Base-by-base conservation (phyloP, 2,113 vertebrate species). In the Sakesphorus luctuosus region DNA sequence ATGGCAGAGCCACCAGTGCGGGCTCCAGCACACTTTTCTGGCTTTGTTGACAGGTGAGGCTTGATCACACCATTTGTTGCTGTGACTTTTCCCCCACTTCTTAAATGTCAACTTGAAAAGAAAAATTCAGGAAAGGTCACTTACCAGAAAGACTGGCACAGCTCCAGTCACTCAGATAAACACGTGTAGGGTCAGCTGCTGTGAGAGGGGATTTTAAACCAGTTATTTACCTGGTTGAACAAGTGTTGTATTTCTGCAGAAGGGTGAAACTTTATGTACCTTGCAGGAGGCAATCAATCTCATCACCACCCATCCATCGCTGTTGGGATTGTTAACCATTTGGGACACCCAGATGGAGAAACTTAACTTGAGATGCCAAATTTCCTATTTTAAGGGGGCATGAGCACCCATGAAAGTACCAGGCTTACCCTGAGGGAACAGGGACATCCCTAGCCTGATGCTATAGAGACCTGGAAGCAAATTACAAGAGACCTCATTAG, bases 21-120 rank as follows among this genome's bases (percentile, higher is more conserved):
- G 87, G 71, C 88, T 84, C 85, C 53, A 1, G 31, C 0, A 0
- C 3, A 3, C 90, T 75, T 93, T 93, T 93, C 90, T 96, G 94
- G 58, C 87, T 95, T 93, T 96, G 88, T 93, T 90, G 78, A 82
- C 10, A 1, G 52, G 84, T 46, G 24, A 3, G 1, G 76, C 59
- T 93, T 97, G 94, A 94, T 93, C 73, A 33, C 84, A 96, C 44
- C 1, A 0, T 40, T 86, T 93, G 88, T 61, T 84, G 79, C 90
- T 84, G 43, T 83, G 61, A 87, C 92, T 93, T 93, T 46, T 6
- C 9, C 49, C 85, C 89, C 71, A 28, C 72, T 90, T 90, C 90
- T 96, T 90, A 97, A 97, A 97, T 95, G 94, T 96, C 97, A 94
- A 83, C 93, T 94, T 96, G 74, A 93, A 94, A 92, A 94, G 94